phyloP scores from a whole-genome alignment of 2,888 invertebrate species.

The Eugnorisma glareosa region DNA sequence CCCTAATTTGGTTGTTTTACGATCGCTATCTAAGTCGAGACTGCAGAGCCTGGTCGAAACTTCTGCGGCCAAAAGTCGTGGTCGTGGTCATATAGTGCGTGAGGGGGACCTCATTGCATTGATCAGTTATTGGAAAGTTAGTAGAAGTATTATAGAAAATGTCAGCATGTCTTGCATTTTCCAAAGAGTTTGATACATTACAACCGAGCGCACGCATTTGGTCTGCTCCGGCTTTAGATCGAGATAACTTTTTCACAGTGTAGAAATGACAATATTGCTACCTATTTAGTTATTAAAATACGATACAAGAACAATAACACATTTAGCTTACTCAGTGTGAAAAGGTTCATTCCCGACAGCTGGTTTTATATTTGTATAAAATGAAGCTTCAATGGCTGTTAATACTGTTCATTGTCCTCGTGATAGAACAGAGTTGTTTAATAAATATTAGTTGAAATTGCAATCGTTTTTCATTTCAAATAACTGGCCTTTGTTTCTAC shows the following conservation, averaged over 20 bases:
- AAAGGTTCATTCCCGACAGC: slow-evolving; percentile 1
- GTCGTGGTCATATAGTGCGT: too few species aligned
- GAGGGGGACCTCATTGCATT: too few species aligned
- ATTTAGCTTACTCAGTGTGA: background rate
- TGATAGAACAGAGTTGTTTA: slow-evolving; percentile 40
- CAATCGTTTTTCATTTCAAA: slow-evolving; percentile 45
- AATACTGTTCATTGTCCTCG: slow-evolving; percentile 46
- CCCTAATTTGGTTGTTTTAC: too few species aligned
- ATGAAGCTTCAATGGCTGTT: slow-evolving; percentile 7
- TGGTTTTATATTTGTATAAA: slow-evolving; percentile 8
- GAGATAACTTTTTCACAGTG: slow-evolving; percentile 12
- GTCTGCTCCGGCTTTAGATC: background rate
- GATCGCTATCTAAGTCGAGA: too few species aligned
- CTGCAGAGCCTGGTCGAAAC: too few species aligned
- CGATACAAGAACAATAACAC: background rate
- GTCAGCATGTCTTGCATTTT: background rate
- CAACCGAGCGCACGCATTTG: background rate
- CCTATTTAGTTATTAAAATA: background rate
- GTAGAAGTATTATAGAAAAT: background rate
- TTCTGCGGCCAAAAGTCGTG: too few species aligned
- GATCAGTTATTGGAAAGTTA: too few species aligned
- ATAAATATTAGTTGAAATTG: slow-evolving; percentile 22
- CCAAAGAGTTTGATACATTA: background rate
- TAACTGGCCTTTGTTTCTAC: slow-evolving; percentile 44
- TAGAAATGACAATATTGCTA: background rate